Evolutionary conservation across 2,888 invertebrate genomes (phyloP).

Genomic region (Adineta ricciae): DNA sequence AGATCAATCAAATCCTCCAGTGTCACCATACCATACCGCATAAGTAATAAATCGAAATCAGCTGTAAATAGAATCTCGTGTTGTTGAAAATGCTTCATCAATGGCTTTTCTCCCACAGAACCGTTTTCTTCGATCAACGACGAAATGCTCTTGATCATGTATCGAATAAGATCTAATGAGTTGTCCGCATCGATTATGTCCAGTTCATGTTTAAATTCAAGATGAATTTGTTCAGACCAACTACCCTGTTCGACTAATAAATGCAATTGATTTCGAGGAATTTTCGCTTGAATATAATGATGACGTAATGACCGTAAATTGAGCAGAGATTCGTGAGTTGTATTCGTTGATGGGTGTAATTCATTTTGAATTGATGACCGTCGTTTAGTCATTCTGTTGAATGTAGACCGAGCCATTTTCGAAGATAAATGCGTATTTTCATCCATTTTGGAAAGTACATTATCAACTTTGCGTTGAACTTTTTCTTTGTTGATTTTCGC

Average conservation of each 20-base stretch:
- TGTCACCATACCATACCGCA: not conserved
- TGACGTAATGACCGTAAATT: not conserved
- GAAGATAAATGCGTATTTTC: not conserved
- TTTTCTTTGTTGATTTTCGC: not conserved
- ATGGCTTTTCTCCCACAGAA: not conserved
- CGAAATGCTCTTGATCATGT: not conserved
- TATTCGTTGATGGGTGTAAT: not conserved
- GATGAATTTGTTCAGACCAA: not conserved
- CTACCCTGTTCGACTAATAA: not conserved
- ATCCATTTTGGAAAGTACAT: not conserved
- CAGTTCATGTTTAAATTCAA: not conserved
- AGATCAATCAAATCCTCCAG: not conserved
- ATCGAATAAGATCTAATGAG: not conserved
- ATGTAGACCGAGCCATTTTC: not conserved
- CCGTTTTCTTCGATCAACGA: not conserved
- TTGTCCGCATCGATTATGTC: not conserved
- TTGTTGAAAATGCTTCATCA: not conserved
- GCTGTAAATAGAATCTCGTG: not conserved
- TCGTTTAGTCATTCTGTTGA: not conserved
- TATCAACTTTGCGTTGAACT: slow-evolving; percentile 2
- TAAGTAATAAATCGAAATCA: not conserved
- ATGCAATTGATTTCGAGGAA: not conserved
- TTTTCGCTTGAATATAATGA: not conserved
- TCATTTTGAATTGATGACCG: not conserved
- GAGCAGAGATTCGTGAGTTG: not conserved